Conservation (phyloP, 2,113 vertebrate species). For the Siniperca chuatsi region DNA sequence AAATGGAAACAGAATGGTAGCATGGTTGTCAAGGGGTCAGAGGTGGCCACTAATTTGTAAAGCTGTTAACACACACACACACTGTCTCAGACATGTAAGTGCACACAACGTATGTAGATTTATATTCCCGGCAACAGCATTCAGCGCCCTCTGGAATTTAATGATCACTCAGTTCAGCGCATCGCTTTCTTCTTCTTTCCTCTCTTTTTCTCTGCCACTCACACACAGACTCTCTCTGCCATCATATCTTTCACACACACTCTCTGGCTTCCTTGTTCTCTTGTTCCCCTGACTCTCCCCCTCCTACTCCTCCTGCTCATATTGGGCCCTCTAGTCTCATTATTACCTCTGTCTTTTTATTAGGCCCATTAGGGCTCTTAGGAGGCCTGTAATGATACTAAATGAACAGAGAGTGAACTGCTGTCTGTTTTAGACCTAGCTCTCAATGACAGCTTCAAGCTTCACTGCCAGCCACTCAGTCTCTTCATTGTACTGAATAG, state of each 20-base stretch:
- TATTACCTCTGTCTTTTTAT: slow-evolving; percentile 97
- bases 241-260: slow-evolving; percentile 49
- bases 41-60: slow-evolving; percentile 42
- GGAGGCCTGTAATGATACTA: slow-evolving; percentile 94
- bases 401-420: slow-evolving; percentile 97
- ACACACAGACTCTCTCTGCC: slow-evolving; percentile 11
- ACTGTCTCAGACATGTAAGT: slow-evolving; percentile 23
- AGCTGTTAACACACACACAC: slow-evolving; percentile 43
- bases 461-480: slow-evolving; percentile 73
- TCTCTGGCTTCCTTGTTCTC: slow-evolving; percentile 59
- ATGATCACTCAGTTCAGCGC: slow-evolving; percentile 20
- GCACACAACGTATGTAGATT: slow-evolving; percentile 23
- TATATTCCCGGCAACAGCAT: slow-evolving; percentile 18
- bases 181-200: slow-evolving; percentile 22
- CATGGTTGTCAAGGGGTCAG: slow-evolving; percentile 9
- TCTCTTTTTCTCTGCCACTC: slow-evolving; percentile 8
- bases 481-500: slow-evolving; percentile 69
- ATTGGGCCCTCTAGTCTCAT: slow-evolving; percentile 89
- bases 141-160: slow-evolving; percentile 34
- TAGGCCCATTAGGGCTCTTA: slow-evolving; percentile 94
- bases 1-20: slow-evolving; percentile 25
- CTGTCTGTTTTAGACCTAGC: slow-evolving; percentile 90
- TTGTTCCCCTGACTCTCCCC: slow-evolving; percentile 59
- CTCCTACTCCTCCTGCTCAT: slow-evolving; percentile 65
- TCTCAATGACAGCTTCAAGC: slow-evolving; percentile 80